Base-by-base conservation (phyloP, 2,113 vertebrate genomes). In the Sphyrna mokarran region DNA sequence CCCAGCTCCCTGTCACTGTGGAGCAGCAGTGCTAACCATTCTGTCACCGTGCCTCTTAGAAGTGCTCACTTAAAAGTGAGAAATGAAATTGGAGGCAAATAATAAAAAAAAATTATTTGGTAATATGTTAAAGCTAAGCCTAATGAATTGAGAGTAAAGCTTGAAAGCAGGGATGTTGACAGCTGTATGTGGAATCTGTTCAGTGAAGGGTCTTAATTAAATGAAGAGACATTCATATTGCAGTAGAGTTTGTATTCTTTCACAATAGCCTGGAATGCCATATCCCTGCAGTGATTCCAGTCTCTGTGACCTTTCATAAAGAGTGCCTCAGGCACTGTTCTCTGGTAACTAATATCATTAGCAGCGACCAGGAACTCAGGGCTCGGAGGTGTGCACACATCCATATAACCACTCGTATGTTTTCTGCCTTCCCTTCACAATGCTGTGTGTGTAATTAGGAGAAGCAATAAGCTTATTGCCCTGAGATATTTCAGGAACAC, bases 301-400 rank as follows among this genome's bases (percentile, higher is more conserved):
- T 2, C 89, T 37, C 37, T n/a, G 16, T 91, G 89, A 91, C 61
- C 98, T 98, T 98, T 98, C 97, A 95, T 96, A 97, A 97, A 95
- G 2, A 96, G 96, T 96, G 97, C 98, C 97, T 96, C 86, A 96
- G 97, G 97, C 97, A n/a, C 95, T 40, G 68, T 87, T 85, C 97
- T 96, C 96, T 91, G 96, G 97, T 97, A 96, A 96, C 96, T 96
- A 96, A 95, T 97, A 96, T 97, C 97, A 96, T 97, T 96, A 96
- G 22, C 96, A 96, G 95, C 96, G 96, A 96, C 96, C 96, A 95
- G 96, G 96, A 96, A 96, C 97, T 61, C 58, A 3, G 40, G 96
- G 96, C 48, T 16, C 33, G 66, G 33, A 91, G 58, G 20, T 37
- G 16, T 66, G 61, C 37, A 29, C 16, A 22, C 66, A 91, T 66